A percentile compares a stretch with the other conserved stretches of the same genome.
Conservation (phyloP, 1,140 invertebrate species). For the Homarus americanus region DNA sequence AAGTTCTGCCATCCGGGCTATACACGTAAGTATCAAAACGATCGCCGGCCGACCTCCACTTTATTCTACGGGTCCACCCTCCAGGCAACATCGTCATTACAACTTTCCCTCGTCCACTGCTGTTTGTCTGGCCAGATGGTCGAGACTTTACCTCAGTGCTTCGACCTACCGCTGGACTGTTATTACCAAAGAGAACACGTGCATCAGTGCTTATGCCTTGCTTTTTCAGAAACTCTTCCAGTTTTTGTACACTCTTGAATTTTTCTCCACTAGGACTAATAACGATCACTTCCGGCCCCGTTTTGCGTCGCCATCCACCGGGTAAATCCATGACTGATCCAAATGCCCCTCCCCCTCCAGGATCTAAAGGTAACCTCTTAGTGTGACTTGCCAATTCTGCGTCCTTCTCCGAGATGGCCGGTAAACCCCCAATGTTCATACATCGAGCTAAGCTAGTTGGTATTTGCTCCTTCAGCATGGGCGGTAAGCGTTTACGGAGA, state of each 20-base stretch:
- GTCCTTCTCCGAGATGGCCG: slow-evolving; percentile 7
- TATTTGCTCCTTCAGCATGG: slow-evolving; percentile 57
- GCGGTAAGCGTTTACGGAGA: slow-evolving; percentile 66
- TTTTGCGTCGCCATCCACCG: slow-evolving; percentile 72
- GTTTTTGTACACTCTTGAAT: slow-evolving; percentile 72
- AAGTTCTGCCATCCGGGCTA: slow-evolving; percentile 74
- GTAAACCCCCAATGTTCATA: slow-evolving; percentile 36
- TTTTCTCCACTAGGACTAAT: slow-evolving; percentile 70
- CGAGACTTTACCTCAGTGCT: slow-evolving; percentile 29
- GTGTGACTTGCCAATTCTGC: slow-evolving; percentile 45
- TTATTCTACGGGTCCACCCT: slow-evolving; percentile 71
- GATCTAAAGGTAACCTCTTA: slow-evolving; percentile 55
- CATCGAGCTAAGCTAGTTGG: slow-evolving; percentile 73
- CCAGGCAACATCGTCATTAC: slow-evolving; percentile 72
- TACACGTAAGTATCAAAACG: slow-evolving; percentile 72
- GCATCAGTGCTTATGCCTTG: slow-evolving; percentile 71
- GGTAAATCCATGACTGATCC: slow-evolving; percentile 72
- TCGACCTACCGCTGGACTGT: slow-evolving; percentile 20
- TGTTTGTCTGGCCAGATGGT: slow-evolving; percentile 10
- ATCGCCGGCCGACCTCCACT: slow-evolving; percentile 63
- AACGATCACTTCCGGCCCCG: slow-evolving; percentile 69
- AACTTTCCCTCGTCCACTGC: slow-evolving; percentile 40
- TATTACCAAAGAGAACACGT: slow-evolving; percentile 72
- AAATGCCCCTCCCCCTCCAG: slow-evolving; percentile 67
- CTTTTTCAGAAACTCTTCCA: slow-evolving; percentile 71